phyloP scores from a whole-genome alignment of 1,140 invertebrate species.

The Arctopsyche grandis region DNA sequence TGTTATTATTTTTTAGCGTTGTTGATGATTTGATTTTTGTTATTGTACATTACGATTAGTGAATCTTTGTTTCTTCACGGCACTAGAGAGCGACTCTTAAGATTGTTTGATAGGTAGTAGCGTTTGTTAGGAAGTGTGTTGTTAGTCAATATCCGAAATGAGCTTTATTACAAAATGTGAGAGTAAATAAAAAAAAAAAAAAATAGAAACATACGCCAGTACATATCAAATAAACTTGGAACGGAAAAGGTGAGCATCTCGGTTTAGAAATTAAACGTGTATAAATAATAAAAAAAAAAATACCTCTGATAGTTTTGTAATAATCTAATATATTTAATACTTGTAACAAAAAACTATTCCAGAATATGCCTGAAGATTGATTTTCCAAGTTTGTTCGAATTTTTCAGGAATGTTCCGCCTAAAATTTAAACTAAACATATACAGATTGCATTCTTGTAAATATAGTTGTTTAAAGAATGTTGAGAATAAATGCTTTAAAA shows the following conservation, averaged over 20 bases:
- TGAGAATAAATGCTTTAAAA: conserved; percentile 4
- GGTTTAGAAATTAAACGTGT: too few species aligned
- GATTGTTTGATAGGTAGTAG: neutral
- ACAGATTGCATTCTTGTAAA: neutral
- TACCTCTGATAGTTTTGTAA: conserved; percentile 12
- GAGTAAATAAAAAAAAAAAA: neutral
- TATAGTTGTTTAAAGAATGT: neutral
- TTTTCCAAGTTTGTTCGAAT: neutral
- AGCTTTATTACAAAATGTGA: neutral
- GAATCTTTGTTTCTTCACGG: neutral
- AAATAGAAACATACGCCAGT: neutral
- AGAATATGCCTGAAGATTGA: neutral
- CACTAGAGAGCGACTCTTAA: neutral
- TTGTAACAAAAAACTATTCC: neutral
- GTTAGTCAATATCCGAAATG: neutral
- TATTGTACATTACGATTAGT: neutral
- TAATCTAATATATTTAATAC: neutral
- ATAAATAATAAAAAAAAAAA: neutral
- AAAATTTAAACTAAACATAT: neutral
- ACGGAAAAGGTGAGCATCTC: neutral
- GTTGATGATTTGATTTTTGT: too few species aligned
- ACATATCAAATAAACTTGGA: conserved; percentile 23
- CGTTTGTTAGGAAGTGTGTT: neutral
- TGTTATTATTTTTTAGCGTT: too few species aligned
- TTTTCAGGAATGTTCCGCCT: neutral